phyloP scores from a whole-genome alignment of 2,113 vertebrate species.

The Boulengeromyrus knoepffleri region DNA sequence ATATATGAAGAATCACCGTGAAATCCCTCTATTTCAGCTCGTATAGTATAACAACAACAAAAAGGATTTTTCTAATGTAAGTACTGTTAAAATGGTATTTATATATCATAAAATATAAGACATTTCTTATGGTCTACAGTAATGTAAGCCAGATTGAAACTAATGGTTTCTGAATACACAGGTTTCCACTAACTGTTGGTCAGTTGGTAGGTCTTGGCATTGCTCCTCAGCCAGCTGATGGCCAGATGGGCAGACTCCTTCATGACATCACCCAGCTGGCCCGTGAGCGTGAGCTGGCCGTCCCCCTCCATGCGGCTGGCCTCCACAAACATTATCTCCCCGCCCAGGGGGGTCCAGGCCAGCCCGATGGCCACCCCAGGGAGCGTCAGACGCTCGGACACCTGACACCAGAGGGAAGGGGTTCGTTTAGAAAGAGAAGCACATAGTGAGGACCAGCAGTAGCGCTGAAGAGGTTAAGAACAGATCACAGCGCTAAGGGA shows the following conservation, averaged over 20 bases:
- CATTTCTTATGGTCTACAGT: too few species aligned
- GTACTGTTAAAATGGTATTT: background rate
- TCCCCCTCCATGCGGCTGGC: constrained; percentile 93
- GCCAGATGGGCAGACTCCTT: constrained; percentile 94
- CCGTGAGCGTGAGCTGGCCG: constrained; percentile 86
- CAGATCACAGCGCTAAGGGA: background rate
- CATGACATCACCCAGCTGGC: constrained; percentile 91
- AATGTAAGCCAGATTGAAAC: background rate
- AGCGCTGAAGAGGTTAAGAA: background rate
- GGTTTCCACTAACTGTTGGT: constrained; percentile 67
- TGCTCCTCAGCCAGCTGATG: constrained; percentile 92
- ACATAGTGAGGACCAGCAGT: background rate
- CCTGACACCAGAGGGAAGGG: constrained; percentile 51
- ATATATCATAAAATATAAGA: background rate
- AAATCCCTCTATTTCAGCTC: background rate
- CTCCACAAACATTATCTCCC: constrained; percentile 97
- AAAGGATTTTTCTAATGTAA: background rate
- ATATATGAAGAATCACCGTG: background rate
- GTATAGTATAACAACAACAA: background rate
- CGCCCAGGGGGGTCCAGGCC: constrained; percentile 88
- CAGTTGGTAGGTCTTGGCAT: constrained; percentile 81
- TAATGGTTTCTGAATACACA: background rate
- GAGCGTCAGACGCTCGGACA: constrained; percentile 82
- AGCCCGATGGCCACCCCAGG: constrained; percentile 89
- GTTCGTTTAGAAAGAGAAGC: background rate